A percentile compares a stretch with the other conserved stretches of the same genome.
phyloP scores from a whole-genome alignment of 2,888 invertebrate genomes.

The Pseudococcus jackbeardsleyi region DNA sequence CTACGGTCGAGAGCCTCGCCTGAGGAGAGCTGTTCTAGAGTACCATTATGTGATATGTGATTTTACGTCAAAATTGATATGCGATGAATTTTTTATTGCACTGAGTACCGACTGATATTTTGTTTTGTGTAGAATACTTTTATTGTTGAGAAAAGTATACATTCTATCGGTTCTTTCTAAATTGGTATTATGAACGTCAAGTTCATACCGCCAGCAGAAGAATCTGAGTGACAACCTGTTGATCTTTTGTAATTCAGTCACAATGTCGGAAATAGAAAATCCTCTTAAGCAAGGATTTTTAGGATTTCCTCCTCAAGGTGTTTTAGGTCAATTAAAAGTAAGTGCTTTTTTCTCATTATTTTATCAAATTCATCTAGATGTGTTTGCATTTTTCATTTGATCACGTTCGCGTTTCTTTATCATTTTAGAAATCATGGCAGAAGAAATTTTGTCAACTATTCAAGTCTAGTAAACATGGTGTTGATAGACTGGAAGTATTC shows the following conservation, averaged over 20 bases:
- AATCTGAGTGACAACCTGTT: conserved; percentile 5
- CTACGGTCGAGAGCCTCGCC: no score
- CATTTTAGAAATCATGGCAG: conserved; percentile 86
- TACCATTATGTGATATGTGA: background rate
- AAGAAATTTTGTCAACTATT: conserved; percentile 84
- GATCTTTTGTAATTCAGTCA: background rate
- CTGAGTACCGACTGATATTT: background rate
- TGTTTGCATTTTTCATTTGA: background rate
- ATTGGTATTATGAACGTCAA: background rate
- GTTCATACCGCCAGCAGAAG: background rate
- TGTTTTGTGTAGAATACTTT: background rate
- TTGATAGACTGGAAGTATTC: conserved; percentile 87
- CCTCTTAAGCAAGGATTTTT: conserved; percentile 75
- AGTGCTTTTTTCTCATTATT: conserved; percentile 70
- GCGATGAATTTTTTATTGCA: background rate
- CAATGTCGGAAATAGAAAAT: conserved; percentile 67
- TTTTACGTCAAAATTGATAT: background rate
- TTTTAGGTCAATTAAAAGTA: conserved; percentile 82
- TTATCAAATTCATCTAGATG: background rate
- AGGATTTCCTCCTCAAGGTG: conserved; percentile 82
- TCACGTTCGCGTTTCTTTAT: conserved; percentile 57
- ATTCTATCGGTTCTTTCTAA: background rate
- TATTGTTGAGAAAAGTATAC: background rate
- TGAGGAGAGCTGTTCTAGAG: no score
- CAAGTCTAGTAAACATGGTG: conserved; percentile 86